Evolutionary conservation across 2,113 vertebrate genomes (phyloP).

Genomic region (Eulemur macaco): DNA sequence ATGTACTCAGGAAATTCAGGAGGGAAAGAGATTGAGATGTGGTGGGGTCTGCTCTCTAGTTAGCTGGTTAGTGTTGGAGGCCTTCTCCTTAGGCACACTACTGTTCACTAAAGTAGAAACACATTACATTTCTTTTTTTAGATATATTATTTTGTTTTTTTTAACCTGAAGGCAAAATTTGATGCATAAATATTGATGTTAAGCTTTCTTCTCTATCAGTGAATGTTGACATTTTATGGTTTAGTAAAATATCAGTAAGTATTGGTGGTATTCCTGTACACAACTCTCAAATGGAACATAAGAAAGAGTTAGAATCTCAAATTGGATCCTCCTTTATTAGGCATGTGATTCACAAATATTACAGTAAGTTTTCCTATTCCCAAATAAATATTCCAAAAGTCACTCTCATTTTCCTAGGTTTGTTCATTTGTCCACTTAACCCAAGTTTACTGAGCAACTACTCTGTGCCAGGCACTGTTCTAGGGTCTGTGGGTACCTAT

Average conservation of each 20-base stretch:
- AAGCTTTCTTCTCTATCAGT: neutral
- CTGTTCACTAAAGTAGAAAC: neutral
- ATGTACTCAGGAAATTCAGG: neutral
- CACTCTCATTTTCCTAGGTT: neutral
- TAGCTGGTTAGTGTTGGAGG: neutral
- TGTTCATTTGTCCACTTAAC: neutral
- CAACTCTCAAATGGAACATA: neutral
- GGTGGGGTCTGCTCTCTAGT: neutral
- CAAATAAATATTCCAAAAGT: neutral
- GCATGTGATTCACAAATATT: neutral
- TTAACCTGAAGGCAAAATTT: neutral
- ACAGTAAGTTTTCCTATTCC: neutral
- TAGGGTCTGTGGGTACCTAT: neutral
- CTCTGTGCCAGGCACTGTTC: neutral
- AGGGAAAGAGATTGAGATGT: neutral
- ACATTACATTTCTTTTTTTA: neutral
- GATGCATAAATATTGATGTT: neutral
- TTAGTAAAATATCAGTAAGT: neutral
- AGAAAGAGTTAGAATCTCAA: slow-evolving; percentile 8
- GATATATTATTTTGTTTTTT: neutral
- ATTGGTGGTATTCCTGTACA: neutral
- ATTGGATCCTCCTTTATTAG: neutral
- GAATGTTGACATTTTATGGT: neutral
- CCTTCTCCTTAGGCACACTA: neutral
- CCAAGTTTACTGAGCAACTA: neutral